Percentiles rank a stretch among this genome's conserved stretches.
Conservation (phyloP, 2,888 invertebrate species). For the Drosophila conformis region DNA sequence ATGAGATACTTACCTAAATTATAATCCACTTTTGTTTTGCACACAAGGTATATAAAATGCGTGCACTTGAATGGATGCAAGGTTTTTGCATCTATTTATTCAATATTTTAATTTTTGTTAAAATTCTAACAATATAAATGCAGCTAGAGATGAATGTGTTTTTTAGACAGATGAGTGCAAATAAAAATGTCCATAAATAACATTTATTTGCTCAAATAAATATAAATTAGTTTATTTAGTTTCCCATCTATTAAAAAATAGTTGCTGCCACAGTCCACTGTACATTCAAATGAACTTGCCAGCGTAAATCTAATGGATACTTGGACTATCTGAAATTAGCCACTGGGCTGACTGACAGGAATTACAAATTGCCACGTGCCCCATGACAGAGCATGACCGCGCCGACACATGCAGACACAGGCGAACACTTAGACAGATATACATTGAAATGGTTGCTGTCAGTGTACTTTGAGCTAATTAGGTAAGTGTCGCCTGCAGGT, state of each 20-base stretch:
- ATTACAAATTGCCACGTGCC: constrained; percentile 22
- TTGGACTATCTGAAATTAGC: constrained; percentile 26
- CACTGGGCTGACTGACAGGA: constrained; percentile 25
- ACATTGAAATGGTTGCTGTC: constrained; percentile 41
- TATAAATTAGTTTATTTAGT: background rate
- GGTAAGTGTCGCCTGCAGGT: constrained; percentile 72
- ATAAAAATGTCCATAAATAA: background rate
- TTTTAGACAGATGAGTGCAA: background rate
- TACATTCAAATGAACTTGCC: background rate
- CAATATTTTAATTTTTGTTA: background rate
- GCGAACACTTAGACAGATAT: background rate
- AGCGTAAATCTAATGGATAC: constrained; percentile 39
- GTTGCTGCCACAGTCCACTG: background rate
- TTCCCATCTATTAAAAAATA: background rate
- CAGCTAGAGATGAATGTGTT: background rate
- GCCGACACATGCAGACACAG: background rate
- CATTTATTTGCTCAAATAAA: background rate
- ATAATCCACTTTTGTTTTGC: background rate
- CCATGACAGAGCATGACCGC: constrained; percentile 4
- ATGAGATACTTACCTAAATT: background rate
- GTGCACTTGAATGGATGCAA: background rate
- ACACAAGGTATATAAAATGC: background rate
- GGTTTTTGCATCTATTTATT: too few relatives aligned
- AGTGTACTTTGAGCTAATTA: constrained; percentile 65
- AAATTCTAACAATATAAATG: background rate